Base-by-base conservation (phyloP, 2,888 invertebrate species). In the Phengaris arion region DNA sequence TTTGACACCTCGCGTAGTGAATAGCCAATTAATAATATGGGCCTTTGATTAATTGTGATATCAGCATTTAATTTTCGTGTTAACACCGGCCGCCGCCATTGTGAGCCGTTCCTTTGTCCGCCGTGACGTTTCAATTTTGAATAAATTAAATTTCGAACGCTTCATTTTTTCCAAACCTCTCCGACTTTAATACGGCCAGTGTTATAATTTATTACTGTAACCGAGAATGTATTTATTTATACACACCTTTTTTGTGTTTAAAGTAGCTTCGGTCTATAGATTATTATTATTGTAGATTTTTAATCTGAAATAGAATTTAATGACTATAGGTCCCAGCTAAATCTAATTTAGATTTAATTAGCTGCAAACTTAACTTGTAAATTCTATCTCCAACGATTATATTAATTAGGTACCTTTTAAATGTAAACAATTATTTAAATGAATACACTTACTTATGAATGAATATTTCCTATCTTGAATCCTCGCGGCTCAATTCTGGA, bases 101-200 rank as follows among this genome's bases (percentile, higher is more conserved):
- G 93, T 92, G 83, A 81, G 82, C 86, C 85, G 85, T 84, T 87
- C 90, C 89, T 92, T 92, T 92, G 92, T 92, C 83, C 83, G 86
- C 87, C 90, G 89, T 93, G 93, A 93, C 93, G 93, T 93, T 93
- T 93, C 93, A 93, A 93, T 93, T 93, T 92, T 92, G 93, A 92
- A 93, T 93, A 93, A 93, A 93, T 93, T 93, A 93, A 93, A 93
- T 93, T 93, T 93, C 91, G 90, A 93, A 93, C 92, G 93, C 92
- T 91, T 90, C 89, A 87, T 91, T 93, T 93, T 90, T 92, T 91
- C 84, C 84, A 76, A 85, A 82, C 84, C 86, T 89, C 90, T 88
- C 86, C 85, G 85, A 80, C 84, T 86, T 85, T 87, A 85, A 84
- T 80, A 80, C 88, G 84, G 88, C 87, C 88, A 87, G 89, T 89